Evolutionary conservation across 2,888 invertebrate species (phyloP), one percentile per base, ranked within the genome.

Genomic region (Parnassius orleans): DNA sequence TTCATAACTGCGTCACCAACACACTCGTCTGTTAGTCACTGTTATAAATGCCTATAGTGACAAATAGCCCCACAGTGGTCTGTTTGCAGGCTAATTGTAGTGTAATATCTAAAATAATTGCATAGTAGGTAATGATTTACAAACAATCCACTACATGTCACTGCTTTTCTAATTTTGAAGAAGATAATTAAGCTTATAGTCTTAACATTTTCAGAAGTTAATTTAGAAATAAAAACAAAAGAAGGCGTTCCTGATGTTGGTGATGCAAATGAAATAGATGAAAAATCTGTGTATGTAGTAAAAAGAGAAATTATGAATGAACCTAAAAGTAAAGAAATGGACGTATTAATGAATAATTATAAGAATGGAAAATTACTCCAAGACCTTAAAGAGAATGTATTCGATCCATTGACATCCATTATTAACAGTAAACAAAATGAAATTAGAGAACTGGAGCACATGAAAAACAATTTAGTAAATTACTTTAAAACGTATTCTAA

Each of bases 381-480:
- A 43, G 53, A 43, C 19, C 48, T 64, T 10, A 56, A 52, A 48
- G 53, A 73, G 0, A 68, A 71, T 57, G 73, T 85, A 1, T 61
- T 81, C 7, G 57, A 66, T 41, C 81, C 84, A 41, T 61, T 89
- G 44, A 73, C 66, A 24, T 76, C 73, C 64, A 72, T 87, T 0
- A 80, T 87, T 42, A 66, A 68, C 33, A 75, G 78, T 10, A 86
- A 83, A 68, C 65, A 78, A 63, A 76, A 70, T 54, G 86, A 88
- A 74, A 66, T 86, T 11, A 68, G 76, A 50, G 75, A 78, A 60
- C 70, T 89, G 14, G 57, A 71, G 14, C 66, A 66, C 41, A 76
- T 88, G 3, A 81, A 70, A 72, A 70, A 74, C 41, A 79, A 78
- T 47, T 66, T 87, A 7, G 60, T 76, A 1, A 68, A 69, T 19